Percentiles rank a stretch among this genome's conserved stretches.
These are phyloP conservation scores for Nothocercus julius DNA, from an alignment of 2,113 vertebrate genomes.

Conservation along the genomic window DNA sequence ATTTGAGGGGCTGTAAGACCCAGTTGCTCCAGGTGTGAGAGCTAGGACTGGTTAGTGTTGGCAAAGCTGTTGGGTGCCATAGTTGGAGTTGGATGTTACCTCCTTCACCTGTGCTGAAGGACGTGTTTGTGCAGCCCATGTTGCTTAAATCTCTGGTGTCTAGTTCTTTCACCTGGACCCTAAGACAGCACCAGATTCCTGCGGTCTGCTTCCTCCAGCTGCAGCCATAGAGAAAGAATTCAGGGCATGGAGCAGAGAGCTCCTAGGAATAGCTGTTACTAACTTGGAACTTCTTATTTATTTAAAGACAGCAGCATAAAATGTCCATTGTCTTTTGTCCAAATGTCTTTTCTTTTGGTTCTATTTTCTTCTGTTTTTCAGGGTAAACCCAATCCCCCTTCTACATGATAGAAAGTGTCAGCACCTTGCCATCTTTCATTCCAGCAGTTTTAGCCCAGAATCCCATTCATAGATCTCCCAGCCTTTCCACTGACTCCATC, in stretches of 20 bases:
- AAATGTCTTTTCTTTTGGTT: fast-evolving
- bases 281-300: neutral
- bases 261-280: neutral
- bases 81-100: neutral
- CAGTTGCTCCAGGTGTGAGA: neutral
- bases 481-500: neutral
- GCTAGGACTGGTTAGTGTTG: neutral
- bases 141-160: neutral
- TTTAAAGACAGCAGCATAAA: neutral
- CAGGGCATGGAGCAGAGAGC: neutral
- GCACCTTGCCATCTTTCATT: neutral
- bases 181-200: neutral
- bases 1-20: neutral
- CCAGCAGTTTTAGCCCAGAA: neutral
- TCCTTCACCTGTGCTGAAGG: neutral
- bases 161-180: neutral
- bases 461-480: neutral
- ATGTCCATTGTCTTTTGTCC: neutral
- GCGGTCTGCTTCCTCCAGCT: neutral
- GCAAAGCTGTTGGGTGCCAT: neutral
- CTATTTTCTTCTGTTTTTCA: neutral
- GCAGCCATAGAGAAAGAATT: neutral
- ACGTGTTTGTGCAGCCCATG: fast-evolving
- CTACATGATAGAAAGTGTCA: neutral
- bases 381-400: neutral